Base-by-base conservation (phyloP, 2,113 vertebrate species). In the Tricholaema leucomelas region DNA sequence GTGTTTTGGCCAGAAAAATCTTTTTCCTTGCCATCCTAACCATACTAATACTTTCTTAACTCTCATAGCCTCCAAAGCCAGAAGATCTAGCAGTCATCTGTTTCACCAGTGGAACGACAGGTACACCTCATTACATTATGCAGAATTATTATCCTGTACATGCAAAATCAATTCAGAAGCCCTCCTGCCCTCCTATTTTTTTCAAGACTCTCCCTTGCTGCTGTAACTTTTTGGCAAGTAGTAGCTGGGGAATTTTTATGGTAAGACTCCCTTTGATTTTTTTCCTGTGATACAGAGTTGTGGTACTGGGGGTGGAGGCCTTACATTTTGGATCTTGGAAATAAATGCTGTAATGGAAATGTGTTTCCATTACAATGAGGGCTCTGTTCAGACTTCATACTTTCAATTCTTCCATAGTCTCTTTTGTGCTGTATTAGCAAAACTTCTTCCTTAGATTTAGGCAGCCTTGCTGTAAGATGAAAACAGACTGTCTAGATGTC, bases 31-130 rank as follows among this genome's bases (percentile, higher is more conserved):
- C 35, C 56, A 13, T 93, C 46, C 87, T 74, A 95, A 81, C 56
- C 54, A 18, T 64, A 50, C 46, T 80, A 42, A 87, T 87, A 28
- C 15, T 90, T 85, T 78, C 87, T 86, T 94, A 55, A 93, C 33
- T 91, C 30, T 94, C 81, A 31, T 83, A 99, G 99, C 98, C 98
- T 91, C 99, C 99, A 94, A 97, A 97, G 90, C 98, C 99, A 84
- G 97, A 99, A 97, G 99, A 99, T 95, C 97, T 99, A 96, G 99
- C 99, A 79, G 93, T 99, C 87, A 97, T 99, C 95, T 99, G 99
- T 97, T 99, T 99, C 97, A 99, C 99, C 97, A 99, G 99, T 94
- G 99, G 99, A 96, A 99, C 99, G 17, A 99, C 99, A 98, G 99
- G 99, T 99, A 98, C 52, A 52, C 52, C 52, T 92, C 33, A 38